These are phyloP conservation scores for Stomatorhinus walkeri DNA, from an alignment of 2,797 vertebrate genomes.

Conservation along the genomic window DNA sequence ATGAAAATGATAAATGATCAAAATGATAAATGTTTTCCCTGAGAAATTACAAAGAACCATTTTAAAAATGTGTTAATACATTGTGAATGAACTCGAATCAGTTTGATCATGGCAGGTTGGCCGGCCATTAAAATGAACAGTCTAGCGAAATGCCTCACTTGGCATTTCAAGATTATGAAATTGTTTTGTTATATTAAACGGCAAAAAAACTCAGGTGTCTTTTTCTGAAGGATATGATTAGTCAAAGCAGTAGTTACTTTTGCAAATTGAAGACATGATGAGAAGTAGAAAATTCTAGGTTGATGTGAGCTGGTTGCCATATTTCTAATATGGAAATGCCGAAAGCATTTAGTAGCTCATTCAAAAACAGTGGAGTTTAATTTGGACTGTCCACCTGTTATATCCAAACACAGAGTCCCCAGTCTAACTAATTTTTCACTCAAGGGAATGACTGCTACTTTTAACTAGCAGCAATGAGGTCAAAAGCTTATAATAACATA, in stretches of 20 bases:
- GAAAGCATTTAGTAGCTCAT: not conserved
- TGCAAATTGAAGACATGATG: not conserved
- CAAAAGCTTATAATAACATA: not conserved
- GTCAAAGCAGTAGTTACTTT: constrained; percentile 1
- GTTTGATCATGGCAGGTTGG: not conserved
- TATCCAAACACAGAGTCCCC: not conserved
- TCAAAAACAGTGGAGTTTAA: not conserved
- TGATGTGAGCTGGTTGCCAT: not conserved
- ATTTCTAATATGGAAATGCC: not conserved
- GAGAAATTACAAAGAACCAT: not conserved
- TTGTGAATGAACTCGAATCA: not conserved
- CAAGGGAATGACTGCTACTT: not conserved
- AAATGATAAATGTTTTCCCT: not conserved
- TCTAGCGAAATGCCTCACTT: not conserved
- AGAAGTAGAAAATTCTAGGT: not conserved
- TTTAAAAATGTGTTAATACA: not conserved
- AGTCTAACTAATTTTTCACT: constrained; percentile 5
- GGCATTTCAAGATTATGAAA: not conserved
- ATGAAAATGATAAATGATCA: not conserved
- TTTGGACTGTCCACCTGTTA: constrained; percentile 5
- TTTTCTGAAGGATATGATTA: not conserved
- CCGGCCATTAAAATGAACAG: not conserved
- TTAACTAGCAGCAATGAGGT: not conserved
- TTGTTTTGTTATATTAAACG: not conserved
- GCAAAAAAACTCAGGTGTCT: not conserved